Conservation (phyloP, 35 echinoderm and acorn worm genomes). For the Apostichopus parvimensis region DNA sequence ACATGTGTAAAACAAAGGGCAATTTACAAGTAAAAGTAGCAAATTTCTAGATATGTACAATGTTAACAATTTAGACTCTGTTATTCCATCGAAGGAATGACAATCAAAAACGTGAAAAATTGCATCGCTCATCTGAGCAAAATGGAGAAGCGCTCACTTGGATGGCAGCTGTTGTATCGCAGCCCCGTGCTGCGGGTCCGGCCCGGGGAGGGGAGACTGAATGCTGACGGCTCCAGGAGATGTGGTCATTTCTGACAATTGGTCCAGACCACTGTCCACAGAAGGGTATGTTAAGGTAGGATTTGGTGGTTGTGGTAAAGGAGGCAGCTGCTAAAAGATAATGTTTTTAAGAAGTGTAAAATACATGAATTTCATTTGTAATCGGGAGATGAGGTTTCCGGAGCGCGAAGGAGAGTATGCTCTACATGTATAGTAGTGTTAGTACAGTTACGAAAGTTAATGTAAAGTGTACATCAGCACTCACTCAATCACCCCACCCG, state of each 20-base stretch:
- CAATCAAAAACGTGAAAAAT: neutral
- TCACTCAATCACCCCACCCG: too few relatives aligned
- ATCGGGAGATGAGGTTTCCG: neutral
- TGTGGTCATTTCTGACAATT: constrained; percentile 8
- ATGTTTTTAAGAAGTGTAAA: too few relatives aligned
- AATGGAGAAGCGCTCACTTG: neutral
- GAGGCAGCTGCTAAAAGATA: neutral
- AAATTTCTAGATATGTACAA: too few relatives aligned
- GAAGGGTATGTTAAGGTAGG: neutral
- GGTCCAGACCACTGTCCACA: constrained; percentile 11
- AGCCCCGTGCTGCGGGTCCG: neutral
- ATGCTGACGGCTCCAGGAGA: neutral
- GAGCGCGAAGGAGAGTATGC: neutral
- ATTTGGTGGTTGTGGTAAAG: too few relatives aligned
- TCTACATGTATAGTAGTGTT: too few relatives aligned
- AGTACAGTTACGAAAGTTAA: neutral
- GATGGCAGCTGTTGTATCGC: neutral
- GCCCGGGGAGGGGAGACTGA: neutral
- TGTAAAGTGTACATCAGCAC: neutral
- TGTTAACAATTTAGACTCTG: too few relatives aligned
- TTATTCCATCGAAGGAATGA: too few relatives aligned
- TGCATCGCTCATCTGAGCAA: neutral
- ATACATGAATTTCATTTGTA: too few relatives aligned
- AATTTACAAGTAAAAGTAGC: too few relatives aligned
- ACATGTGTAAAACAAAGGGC: too few relatives aligned